phyloP scores from a whole-genome alignment of 2,113 vertebrate species.

The Synchiropus splendidus region DNA sequence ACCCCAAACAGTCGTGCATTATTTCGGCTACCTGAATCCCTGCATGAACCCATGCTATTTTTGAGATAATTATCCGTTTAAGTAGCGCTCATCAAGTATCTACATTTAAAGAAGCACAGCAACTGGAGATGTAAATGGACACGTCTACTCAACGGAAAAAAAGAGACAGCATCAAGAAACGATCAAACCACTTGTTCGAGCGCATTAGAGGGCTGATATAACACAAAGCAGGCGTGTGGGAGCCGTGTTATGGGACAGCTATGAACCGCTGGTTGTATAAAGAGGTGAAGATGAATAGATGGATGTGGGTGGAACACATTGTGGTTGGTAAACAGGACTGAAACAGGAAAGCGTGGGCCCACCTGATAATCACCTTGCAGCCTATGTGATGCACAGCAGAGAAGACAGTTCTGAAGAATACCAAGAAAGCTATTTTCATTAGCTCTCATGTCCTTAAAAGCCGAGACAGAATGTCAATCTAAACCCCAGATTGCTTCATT shows the following conservation, averaged over 20 bases:
- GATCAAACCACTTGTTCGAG: conserved; percentile 20
- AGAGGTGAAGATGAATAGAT: conserved; percentile 38
- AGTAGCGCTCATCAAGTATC: too few relatives aligned
- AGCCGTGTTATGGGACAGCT: conserved; percentile 28
- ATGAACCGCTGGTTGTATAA: conserved; percentile 20
- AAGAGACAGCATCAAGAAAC: not conserved
- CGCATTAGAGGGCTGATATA: conserved; percentile 10
- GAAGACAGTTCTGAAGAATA: conserved; percentile 1
- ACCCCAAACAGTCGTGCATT: too few relatives aligned
- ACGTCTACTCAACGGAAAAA: too few relatives aligned
- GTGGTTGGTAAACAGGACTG: conserved; percentile 50
- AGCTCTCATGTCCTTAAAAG: not conserved
- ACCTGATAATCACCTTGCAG: conserved; percentile 32
- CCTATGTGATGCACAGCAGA: not conserved
- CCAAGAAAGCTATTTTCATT: conserved; percentile 20
- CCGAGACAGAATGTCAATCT: not conserved
- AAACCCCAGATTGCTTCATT: not conserved
- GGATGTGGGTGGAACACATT: conserved; percentile 47
- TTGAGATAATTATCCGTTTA: too few relatives aligned
- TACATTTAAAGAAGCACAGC: too few relatives aligned
- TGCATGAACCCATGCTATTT: too few relatives aligned
- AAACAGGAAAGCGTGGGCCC: conserved; percentile 55
- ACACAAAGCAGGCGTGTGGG: conserved; percentile 22
- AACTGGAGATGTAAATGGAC: too few relatives aligned
- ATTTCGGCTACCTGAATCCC: not conserved